Evolutionary conservation across 2,888 invertebrate genomes (phyloP).

Genomic region (Allophyes oxyacanthae): DNA sequence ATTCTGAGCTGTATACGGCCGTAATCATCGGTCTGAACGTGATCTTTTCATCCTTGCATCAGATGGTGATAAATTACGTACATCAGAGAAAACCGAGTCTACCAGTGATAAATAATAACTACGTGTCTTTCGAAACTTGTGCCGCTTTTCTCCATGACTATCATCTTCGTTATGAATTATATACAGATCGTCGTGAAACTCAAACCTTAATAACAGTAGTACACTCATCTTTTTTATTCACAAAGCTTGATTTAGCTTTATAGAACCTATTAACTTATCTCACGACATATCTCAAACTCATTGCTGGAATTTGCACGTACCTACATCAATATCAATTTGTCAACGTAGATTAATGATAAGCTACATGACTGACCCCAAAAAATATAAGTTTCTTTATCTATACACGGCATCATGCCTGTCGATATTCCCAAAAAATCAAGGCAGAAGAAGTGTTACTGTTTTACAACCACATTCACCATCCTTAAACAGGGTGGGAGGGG

Average conservation of each 20-base stretch:
- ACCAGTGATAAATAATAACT: conserved; percentile 39
- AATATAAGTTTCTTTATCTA: background rate
- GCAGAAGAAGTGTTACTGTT: too few relatives aligned
- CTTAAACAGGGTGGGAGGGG: too few relatives aligned
- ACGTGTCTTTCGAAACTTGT: conserved; percentile 28
- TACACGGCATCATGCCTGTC: too few relatives aligned
- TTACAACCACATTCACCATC: too few relatives aligned
- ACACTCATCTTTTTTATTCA: background rate
- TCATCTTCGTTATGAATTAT: conserved; percentile 25
- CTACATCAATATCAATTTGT: conserved; percentile 17
- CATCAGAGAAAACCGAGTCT: conserved; percentile 67
- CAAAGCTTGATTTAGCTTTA: too few relatives aligned
- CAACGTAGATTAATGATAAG: conserved; percentile 10
- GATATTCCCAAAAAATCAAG: too few relatives aligned
- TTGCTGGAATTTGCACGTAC: conserved; percentile 23
- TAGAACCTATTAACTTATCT: conserved; percentile 19
- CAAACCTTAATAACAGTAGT: conserved; percentile 1
- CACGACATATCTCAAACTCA: conserved; percentile 27
- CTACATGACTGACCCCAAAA: conserved; percentile 3
- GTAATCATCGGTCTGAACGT: conserved; percentile 67
- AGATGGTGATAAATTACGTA: conserved; percentile 70
- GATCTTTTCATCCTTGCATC: conserved; percentile 71
- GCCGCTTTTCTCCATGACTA: conserved; percentile 23
- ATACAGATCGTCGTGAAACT: conserved; percentile 11
- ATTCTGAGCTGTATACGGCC: conserved; percentile 61